A percentile compares a stretch with the other conserved stretches of the same genome.
Evolutionary conservation across 2,888 invertebrate genomes (phyloP).

Genomic region (Brachynemurus nebulosus): DNA sequence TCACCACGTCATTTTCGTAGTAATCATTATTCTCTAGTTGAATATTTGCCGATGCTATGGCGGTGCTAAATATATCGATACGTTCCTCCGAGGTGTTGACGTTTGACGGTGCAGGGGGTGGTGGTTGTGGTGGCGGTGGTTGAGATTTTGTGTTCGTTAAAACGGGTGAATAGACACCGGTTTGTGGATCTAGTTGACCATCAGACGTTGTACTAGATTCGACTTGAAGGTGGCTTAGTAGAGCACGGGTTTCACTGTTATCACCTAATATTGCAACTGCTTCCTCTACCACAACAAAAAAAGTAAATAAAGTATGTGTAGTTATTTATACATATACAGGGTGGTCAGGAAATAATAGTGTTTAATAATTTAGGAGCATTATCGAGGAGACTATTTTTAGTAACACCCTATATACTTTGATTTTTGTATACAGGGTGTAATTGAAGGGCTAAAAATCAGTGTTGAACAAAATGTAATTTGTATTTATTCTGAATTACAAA

Average conservation of each 20-base stretch:
- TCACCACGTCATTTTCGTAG: too few relatives aligned
- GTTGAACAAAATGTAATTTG: too few relatives aligned
- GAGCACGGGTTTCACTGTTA: slow-evolving; percentile 25
- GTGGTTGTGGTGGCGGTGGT: slow-evolving; percentile 6
- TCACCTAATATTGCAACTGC: slow-evolving; percentile 30
- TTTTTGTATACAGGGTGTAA: too few relatives aligned
- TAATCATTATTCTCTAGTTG: too few relatives aligned
- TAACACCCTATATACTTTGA: too few relatives aligned
- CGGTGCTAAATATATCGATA: slow-evolving; percentile 39
- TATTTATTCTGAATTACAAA: too few relatives aligned
- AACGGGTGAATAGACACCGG: slow-evolving; percentile 18
- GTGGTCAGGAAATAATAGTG: too few relatives aligned
- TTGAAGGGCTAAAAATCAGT: too few relatives aligned
- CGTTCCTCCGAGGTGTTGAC: slow-evolving; percentile 33
- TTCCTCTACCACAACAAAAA: slow-evolving; percentile 33
- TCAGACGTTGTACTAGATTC: slow-evolving; percentile 20
- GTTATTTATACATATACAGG: slow-evolving; percentile 5
- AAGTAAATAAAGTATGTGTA: slow-evolving; percentile 9
- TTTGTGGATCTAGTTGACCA: slow-evolving; percentile 22
- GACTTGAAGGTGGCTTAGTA: slow-evolving; percentile 39
- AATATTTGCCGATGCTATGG: slow-evolving; percentile 37
- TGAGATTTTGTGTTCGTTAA: slow-evolving; percentile 21
- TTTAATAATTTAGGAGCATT: too few relatives aligned
- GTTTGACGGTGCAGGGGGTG: not conserved
- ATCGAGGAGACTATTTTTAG: too few relatives aligned